Percentiles rank a stretch among this genome's conserved stretches.
These are phyloP conservation scores for Anisognathus igniventris DNA, from an alignment of 2,797 vertebrate species.

Conservation along the genomic window DNA sequence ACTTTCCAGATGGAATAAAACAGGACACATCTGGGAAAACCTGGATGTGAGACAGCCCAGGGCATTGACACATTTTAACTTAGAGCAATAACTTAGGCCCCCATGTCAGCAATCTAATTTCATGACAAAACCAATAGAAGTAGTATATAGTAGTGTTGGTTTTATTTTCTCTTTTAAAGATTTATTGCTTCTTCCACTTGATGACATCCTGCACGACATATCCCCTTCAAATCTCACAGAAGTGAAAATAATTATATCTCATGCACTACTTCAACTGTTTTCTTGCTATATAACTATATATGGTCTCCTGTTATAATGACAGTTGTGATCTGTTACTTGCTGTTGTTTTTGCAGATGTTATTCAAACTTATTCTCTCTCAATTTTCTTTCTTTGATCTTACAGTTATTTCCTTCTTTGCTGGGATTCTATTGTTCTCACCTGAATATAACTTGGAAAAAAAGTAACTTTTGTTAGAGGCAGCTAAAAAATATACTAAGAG, in stretches of 20 bases:
- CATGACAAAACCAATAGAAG: background rate
- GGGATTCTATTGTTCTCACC: background rate
- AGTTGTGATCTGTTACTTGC: background rate
- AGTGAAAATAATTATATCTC: background rate
- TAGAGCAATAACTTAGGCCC: background rate
- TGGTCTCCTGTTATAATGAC: background rate
- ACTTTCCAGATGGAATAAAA: background rate
- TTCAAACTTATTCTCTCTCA: background rate
- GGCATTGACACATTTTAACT: background rate
- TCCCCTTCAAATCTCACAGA: background rate
- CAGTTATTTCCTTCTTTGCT: background rate
- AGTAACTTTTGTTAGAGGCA: background rate
- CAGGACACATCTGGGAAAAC: background rate
- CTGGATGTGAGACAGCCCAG: background rate
- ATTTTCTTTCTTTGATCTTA: background rate
- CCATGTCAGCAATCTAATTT: background rate
- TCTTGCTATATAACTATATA: background rate
- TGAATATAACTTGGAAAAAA: background rate
- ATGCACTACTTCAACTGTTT: background rate
- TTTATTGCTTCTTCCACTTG: background rate
- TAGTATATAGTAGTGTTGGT: background rate
- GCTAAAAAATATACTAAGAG: background rate
- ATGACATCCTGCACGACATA: background rate
- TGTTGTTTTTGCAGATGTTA: background rate
- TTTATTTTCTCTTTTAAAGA: background rate